Evolutionary conservation across 1,140 invertebrate species (phyloP), one percentile per base, ranked within the genome.

Genomic region (Babylonia areolata): DNA sequence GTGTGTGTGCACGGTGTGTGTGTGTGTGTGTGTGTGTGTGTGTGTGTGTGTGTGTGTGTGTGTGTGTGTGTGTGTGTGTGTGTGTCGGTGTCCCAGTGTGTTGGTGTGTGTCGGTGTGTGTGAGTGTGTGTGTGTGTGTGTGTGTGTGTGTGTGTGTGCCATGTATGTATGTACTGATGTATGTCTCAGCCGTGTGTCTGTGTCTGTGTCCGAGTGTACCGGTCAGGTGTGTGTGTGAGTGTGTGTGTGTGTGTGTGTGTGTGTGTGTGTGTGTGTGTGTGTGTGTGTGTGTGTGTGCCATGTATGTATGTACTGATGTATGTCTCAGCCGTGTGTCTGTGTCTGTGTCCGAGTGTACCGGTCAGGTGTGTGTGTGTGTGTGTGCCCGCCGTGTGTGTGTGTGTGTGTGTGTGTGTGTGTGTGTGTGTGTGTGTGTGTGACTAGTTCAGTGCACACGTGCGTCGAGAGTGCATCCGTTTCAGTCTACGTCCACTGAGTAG

Each of bases 191-290:
- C 15, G 73, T 37, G 73, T 37, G 73, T 15, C 15, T 5, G 73
- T 15, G 73, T 5, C 31, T 20, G 73, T 5, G 73, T 37, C 31
- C 3, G n/a, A n/a, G n/a, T n/a, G n/a, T n/a, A n/a, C n/a, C n/a
- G n/a, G n/a, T n/a, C 9, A 28, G 6, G 69, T n/a, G 69, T 11
- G 69, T 71, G 69, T 35, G 73, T 75, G 31, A 20, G 73, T 75
- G 73, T 75, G 73, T 75, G 73, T 75, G 73, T 37, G 33, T 75
- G 73, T 75, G 73, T 75, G 33, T 37, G 31, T 75, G 73, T 75
- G 73, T 75, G 73, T 75, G 73, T 75, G 73, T 75, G 73, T 75
- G 37, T 75, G 73, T 75, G 73, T 37, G 73, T 37, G 73, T 37
- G 73, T 37, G 73, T 37, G 73, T 37, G 73, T 37, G 73, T 37